Base-by-base conservation (phyloP, 2,113 vertebrate genomes). In the Cervus canadensis region DNA sequence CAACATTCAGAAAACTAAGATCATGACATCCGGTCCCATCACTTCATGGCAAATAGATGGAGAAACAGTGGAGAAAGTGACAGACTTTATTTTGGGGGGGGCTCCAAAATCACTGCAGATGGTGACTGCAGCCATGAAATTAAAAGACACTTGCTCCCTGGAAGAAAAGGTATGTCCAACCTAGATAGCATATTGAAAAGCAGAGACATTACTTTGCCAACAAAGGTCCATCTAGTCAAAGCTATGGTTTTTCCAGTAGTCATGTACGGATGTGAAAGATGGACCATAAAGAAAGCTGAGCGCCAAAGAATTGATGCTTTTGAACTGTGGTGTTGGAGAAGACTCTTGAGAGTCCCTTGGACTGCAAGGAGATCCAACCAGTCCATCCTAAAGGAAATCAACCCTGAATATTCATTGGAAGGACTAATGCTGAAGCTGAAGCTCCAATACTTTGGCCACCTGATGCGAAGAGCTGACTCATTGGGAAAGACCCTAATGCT, bases 41-140 rank as follows among this genome's bases (percentile, higher is more conserved):
- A 71, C n/a, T 23, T 40, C n/a, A 71, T 40, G n/a, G 67, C 11
- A 40, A 71, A 71, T 36, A 71, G 19, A 9, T 71, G 10, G 67
- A 5, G n/a, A 40, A 71, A 71, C 67, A 71, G 6, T 40, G n/a
- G 19, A 71, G 23, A 36, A n/a, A 71, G n/a, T 23, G 67, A 12
- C 67, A 71, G n/a, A 12, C 67, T 71, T 54, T 16, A 36, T 71
- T 71, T 36, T 36, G 1, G 0, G 0, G 36, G 36, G 36, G 36
- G 36, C 2, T 71, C 64, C n/a, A 36, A 36, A 36, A 36, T 71
- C 64, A 71, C 64, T 71, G 64, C 17, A 71, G 64, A 71, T 23
- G 19, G 64, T 71, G 64, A 71, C 17, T 36, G 64, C 64, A 2
- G 2, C 64, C 64, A 71, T 71, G n/a, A 36, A 71, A 71, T 71